phyloP scores from a whole-genome alignment of 2,888 invertebrate species.

The Torymus texanus region DNA sequence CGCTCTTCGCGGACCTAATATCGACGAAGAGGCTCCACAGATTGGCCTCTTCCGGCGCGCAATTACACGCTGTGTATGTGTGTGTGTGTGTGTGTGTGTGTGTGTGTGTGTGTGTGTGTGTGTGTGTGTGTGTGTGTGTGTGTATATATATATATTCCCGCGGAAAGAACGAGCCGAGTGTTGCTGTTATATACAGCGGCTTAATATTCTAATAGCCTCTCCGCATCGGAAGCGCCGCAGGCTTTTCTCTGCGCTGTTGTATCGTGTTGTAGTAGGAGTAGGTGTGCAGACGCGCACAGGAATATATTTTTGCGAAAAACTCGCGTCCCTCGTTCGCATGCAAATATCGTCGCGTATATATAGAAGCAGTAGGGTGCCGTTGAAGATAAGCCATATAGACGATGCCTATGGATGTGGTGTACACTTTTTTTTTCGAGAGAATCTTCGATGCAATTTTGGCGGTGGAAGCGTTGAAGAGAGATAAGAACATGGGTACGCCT shows the following conservation, averaged over 20 bases:
- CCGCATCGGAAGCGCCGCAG: constrained; percentile 11
- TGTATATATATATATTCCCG: not conserved
- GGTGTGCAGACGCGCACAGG: constrained; percentile 12
- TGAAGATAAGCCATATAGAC: constrained; percentile 16
- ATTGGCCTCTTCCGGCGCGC: constrained; percentile 49
- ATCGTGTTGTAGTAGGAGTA: not conserved
- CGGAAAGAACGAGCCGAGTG: not conserved
- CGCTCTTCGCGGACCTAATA: not conserved
- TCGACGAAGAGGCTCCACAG: not conserved
- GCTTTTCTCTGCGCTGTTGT: not conserved
- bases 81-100: not conserved
- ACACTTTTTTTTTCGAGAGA: constrained; percentile 23
- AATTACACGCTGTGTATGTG: not conserved
- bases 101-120: not conserved
- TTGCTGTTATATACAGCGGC: not conserved
- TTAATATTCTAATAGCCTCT: constrained; percentile 34
- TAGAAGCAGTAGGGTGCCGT: not conserved
- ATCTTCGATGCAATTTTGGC: constrained; percentile 42
- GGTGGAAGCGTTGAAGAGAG: not conserved
- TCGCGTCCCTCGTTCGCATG: constrained; percentile 20
- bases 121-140: constrained; percentile 5
- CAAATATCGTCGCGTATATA: constrained; percentile 22
- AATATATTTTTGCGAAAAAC: constrained; percentile 34
- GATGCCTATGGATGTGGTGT: no score
- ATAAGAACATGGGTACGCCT: constrained; percentile 29